Base-by-base conservation (phyloP, 2,797 vertebrate species). In the Yasuhikotakia modesta region DNA sequence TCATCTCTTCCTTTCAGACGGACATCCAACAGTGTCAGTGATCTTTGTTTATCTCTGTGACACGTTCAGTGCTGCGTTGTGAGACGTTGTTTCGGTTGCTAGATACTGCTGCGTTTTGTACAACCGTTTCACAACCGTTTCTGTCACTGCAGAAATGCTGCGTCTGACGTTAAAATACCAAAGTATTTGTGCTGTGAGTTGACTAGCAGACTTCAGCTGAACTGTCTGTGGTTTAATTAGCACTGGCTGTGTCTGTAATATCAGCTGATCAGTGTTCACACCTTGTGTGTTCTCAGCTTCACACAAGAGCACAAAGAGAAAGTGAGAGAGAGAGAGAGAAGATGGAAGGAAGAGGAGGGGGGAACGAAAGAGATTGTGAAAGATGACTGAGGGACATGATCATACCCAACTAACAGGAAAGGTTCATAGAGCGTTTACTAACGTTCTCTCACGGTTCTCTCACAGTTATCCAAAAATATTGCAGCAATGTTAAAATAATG, bases 161-260 rank as follows among this genome's bases (percentile, higher is more conserved):
- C 30, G 30, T 32, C 30, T 32, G 30, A 2, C 30, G 5, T 32
- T 32, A 32, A 32, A 32, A 5, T 32, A 32, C 30, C 30, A 32
- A 2, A 32, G 30, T 5, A 32, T 32, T 5, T 32, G 5, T 32
- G 2, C 5, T 50, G 46, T 73, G 64, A 21, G 70, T 35, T 61
- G 63, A 24, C 60, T 50, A 19, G 22, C 30, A 64, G 30, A 14
- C 50, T 68, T 53, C 65, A 70, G 60, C 50, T 13, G 19, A 70
- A 27, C 68, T 66, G 24, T 48, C 50, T 27, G 46, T 21, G 21
- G 52, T 70, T 74, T 77, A 77, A 82, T 79, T 84, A 74, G 46
- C 73, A 81, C 35, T 57, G 21, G 69, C 55, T 67, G 35, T 58
- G 70, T 81, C 64, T 81, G 46, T 71, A 58, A 69, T 57, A 61